phyloP scores from a whole-genome alignment of 2,113 vertebrate species.

The Dolichallabes microphthalmus region DNA sequence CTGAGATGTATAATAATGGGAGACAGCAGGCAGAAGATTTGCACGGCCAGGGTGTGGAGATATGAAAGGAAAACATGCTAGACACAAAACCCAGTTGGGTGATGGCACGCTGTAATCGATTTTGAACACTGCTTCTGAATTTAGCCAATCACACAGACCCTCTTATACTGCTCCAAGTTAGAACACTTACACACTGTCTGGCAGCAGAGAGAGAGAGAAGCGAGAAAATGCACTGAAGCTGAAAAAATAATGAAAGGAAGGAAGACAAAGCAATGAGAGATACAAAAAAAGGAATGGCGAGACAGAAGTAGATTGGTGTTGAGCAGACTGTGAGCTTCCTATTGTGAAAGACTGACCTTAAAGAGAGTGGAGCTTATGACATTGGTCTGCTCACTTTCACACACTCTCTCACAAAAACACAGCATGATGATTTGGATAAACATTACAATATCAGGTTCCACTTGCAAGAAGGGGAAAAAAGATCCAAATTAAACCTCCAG shows the following conservation, averaged over 20 bases:
- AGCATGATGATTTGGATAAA: conserved; percentile 4
- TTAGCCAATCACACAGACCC: conserved; percentile 71
- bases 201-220: conserved; percentile 58
- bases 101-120: conserved; percentile 74
- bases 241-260: conserved; percentile 2
- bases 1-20: background rate
- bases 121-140: conserved; percentile 71
- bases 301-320: conserved; percentile 52
- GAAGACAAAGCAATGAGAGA: conserved; percentile 53
- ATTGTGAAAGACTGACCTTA: conserved; percentile 70
- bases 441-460: background rate
- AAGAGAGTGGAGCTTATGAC: conserved; percentile 41
- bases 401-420: conserved; percentile 23
- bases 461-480: background rate
- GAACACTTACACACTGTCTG: conserved; percentile 72
- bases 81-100: conserved; percentile 74
- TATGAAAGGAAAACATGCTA: conserved; percentile 68
- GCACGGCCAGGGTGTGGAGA: conserved; percentile 62
- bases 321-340: conserved; percentile 38
- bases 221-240: conserved; percentile 25
- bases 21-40: conserved; percentile 60
- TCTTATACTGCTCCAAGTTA: conserved; percentile 67
- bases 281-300: conserved; percentile 42
- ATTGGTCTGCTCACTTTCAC: conserved; percentile 23
- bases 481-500: background rate